A percentile compares a stretch with the other conserved stretches of the same genome.
Evolutionary conservation across 2,797 vertebrate genomes (phyloP).

Genomic region (Hyperoplus immaculatus): DNA sequence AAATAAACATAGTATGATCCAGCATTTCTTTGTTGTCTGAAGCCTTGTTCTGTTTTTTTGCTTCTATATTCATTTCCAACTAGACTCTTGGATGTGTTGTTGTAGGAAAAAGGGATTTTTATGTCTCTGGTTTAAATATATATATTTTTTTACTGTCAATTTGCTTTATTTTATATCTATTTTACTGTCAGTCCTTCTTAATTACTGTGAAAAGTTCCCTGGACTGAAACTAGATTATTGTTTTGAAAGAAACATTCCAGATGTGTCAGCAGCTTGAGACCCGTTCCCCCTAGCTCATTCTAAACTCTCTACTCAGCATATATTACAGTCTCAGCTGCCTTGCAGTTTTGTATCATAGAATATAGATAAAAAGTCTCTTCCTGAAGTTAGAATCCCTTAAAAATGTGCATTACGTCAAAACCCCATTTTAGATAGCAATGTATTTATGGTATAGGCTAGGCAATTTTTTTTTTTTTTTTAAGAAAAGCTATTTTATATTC

Average conservation of each 20-base stretch:
- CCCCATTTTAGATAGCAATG: background rate
- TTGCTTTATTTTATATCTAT: background rate
- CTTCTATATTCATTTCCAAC: too few species aligned
- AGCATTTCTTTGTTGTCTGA: too few species aligned
- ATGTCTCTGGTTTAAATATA: background rate
- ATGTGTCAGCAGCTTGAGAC: slow-evolving; percentile 37
- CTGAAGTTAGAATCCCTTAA: slow-evolving; percentile 5
- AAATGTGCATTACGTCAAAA: background rate
- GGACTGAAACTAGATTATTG: slow-evolving; percentile 19
- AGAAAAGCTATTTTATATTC: background rate
- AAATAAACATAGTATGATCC: too few species aligned
- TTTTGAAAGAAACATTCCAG: slow-evolving; percentile 9
- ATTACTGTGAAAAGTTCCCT: background rate
- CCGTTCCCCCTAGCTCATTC: background rate
- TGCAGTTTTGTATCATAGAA: slow-evolving; percentile 8
- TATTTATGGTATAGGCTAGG: background rate
- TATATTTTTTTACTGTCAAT: background rate
- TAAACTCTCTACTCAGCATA: slow-evolving; percentile 26
- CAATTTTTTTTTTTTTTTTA: background rate
- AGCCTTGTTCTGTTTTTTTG: too few species aligned
- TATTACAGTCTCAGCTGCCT: slow-evolving; percentile 2
- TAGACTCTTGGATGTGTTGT: background rate
- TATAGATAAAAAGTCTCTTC: background rate
- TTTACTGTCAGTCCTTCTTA: background rate
- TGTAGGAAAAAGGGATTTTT: too few species aligned